Evolutionary conservation across 2,888 invertebrate genomes (phyloP).

Genomic region (Julus scanicus): DNA sequence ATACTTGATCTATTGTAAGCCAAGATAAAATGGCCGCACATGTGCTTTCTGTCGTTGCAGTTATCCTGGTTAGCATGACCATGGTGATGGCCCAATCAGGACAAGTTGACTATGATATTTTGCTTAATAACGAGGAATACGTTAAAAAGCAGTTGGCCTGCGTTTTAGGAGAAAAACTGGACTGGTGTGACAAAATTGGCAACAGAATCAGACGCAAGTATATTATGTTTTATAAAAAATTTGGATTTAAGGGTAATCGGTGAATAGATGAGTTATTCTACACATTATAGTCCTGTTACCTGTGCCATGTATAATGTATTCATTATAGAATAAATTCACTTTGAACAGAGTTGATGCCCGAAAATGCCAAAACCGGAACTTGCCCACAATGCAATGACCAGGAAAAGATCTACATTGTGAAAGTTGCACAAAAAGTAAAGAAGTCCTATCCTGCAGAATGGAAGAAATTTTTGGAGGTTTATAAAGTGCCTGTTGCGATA

Average conservation of each 20-base stretch:
- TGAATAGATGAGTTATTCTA: too few relatives aligned
- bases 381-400: conserved; percentile 52
- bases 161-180: conserved; percentile 32
- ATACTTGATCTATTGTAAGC: neutral
- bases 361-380: conserved; percentile 49
- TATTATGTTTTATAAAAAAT: neutral
- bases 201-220: conserved; percentile 50
- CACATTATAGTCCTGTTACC: neutral
- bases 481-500: conserved; percentile 44
- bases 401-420: conserved; percentile 55
- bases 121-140: conserved; percentile 49
- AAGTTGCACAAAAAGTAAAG: conserved; percentile 51
- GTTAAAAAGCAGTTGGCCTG: conserved; percentile 3
- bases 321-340: neutral
- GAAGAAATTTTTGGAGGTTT: conserved; percentile 46
- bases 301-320: neutral
- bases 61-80: conserved; percentile 20
- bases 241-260: too few relatives aligned
- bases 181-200: conserved; percentile 52
- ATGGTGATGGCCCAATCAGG: conserved; percentile 23
- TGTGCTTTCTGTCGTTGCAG: neutral
- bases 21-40: neutral
- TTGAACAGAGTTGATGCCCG: conserved; percentile 49
- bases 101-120: conserved; percentile 48
- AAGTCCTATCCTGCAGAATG: conserved; percentile 46